These are phyloP conservation scores for Myrmophylax atrothorax DNA, from an alignment of 2,113 vertebrate species.

Conservation along the genomic window DNA sequence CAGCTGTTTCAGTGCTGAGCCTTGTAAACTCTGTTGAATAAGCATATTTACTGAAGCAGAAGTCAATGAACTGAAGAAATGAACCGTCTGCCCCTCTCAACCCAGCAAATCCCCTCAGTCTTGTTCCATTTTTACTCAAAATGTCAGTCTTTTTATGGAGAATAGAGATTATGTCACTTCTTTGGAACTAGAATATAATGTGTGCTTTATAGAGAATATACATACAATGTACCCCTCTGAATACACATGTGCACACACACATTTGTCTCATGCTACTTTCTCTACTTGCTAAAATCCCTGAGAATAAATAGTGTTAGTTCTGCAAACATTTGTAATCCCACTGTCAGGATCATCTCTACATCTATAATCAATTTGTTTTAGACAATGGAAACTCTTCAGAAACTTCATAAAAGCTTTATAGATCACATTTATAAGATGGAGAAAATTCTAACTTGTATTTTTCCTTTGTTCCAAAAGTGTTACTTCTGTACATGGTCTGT, in stretches of 20 bases:
- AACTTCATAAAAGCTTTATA: background rate
- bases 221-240: background rate
- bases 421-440: background rate
- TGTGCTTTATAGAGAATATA: background rate
- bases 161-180: background rate
- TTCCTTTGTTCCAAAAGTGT: background rate
- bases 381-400: background rate
- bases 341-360: background rate
- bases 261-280: background rate
- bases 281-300: background rate
- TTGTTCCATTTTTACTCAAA: background rate
- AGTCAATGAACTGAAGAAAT: background rate
- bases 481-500: background rate
- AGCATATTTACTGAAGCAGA: constrained; percentile 28
- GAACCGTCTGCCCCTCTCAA: background rate
- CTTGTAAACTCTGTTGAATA: constrained; percentile 33
- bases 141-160: background rate
- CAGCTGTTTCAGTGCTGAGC: constrained; percentile 10
- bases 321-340: background rate
- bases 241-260: rapidly evolving
- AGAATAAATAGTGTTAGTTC: background rate
- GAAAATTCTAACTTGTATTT: background rate
- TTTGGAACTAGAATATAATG: background rate
- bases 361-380: background rate
- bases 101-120: background rate